A percentile compares a stretch with the other conserved stretches of the same genome.
Conservation (phyloP, 2,797 vertebrate genomes). For the Xenopus petersii region DNA sequence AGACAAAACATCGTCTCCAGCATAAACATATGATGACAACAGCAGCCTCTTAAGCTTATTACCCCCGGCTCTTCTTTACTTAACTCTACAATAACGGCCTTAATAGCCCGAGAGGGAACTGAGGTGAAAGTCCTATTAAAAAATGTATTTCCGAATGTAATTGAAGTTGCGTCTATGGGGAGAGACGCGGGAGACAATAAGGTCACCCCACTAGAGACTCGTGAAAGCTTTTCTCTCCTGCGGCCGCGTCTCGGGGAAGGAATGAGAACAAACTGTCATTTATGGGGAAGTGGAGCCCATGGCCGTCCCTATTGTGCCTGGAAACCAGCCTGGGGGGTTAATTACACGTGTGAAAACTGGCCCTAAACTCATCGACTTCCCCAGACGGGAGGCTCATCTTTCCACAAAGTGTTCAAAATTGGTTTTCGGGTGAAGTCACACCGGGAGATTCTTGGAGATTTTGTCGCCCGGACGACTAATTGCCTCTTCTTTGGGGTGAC, state of each 20-base stretch:
- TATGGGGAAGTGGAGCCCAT: too few relatives aligned
- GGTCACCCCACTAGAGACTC: constrained; percentile 55
- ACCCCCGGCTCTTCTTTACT: constrained; percentile 59
- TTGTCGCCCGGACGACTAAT: too few relatives aligned
- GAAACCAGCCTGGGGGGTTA: too few relatives aligned
- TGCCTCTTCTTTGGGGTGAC: too few relatives aligned
- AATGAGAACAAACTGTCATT: too few relatives aligned
- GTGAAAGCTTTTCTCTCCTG: not conserved
- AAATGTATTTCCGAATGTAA: constrained; percentile 67
- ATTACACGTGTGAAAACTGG: too few relatives aligned
- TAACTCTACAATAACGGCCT: constrained; percentile 67
- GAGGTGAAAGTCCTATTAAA: constrained; percentile 66
- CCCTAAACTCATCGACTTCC: too few relatives aligned
- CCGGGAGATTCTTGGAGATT: too few relatives aligned
- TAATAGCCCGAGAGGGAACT: constrained; percentile 65
- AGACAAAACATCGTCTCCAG: constrained; percentile 59
- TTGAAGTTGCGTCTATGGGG: constrained; percentile 61
- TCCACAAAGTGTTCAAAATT: too few relatives aligned
- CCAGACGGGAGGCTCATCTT: too few relatives aligned
- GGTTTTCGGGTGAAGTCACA: too few relatives aligned
- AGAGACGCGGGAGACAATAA: constrained; percentile 46
- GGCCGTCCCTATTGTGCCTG: too few relatives aligned
- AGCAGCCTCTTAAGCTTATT: constrained; percentile 58
- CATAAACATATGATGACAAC: constrained; percentile 63
- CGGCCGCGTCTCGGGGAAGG: not conserved